Percentiles rank a stretch among this genome's conserved stretches.
These are phyloP conservation scores for Periphyllus acericola DNA, from an alignment of 2,888 invertebrate genomes.

Conservation along the genomic window DNA sequence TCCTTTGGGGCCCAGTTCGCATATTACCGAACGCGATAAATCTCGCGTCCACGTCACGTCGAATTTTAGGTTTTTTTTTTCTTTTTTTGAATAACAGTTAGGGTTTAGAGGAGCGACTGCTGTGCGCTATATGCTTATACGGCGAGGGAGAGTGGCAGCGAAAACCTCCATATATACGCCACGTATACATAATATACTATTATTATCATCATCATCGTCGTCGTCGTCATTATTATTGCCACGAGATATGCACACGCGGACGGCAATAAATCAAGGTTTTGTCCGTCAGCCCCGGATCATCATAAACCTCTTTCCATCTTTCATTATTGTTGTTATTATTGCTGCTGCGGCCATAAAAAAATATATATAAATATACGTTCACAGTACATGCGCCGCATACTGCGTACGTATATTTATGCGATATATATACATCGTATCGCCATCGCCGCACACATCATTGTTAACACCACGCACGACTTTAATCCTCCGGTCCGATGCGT, in stretches of 20 bases:
- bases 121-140: no score
- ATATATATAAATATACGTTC: background rate
- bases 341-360: constrained; percentile 34
- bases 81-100: background rate
- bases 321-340: constrained; percentile 22
- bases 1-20: constrained; percentile 1
- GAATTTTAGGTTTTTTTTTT: constrained; percentile 9
- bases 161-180: background rate
- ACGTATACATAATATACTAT: background rate
- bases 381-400: background rate
- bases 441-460: constrained; percentile 39
- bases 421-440: background rate
- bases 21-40: constrained; percentile 32
- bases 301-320: constrained; percentile 53
- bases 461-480: constrained; percentile 54
- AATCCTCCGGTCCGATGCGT: constrained; percentile 29
- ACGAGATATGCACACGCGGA: constrained; percentile 35
- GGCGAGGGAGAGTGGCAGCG: background rate
- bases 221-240: constrained; percentile 37
- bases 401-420: background rate
- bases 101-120: background rate
- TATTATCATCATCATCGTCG: background rate
- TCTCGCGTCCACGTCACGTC: constrained; percentile 33
- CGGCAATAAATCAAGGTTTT: constrained; percentile 56
- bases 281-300: constrained; percentile 54